Base-by-base conservation (phyloP, 2,113 vertebrate species). In the Zootoca vivipara region DNA sequence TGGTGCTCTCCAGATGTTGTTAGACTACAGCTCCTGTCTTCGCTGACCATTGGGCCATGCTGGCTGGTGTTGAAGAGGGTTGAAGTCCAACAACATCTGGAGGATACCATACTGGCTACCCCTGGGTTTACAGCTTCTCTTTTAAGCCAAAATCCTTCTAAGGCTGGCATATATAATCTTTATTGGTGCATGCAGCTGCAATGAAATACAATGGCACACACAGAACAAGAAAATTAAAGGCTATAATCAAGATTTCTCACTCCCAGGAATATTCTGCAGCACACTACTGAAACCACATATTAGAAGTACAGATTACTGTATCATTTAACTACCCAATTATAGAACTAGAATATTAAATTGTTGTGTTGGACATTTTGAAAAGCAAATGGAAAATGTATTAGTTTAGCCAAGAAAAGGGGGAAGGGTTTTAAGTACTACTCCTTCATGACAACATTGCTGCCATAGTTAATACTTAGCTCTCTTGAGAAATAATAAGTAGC, bases 141-240 rank as follows among this genome's bases (percentile, higher is more conserved):
- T 94, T 95, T 93, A 95, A 97, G 94, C 86, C 87, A 94, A 93
- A 95, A 96, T 94, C 95, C 96, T 95, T 94, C 70, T 10, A 72
- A 72, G 26, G 10, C 94, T 94, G 96, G 96, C 94, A 95, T 95
- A 94, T 95, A 78, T 13, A 78, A 78, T 42, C 24, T 78, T 26
- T 46, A 89, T 85, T 88, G 38, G 28, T 46, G 33, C 69, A 78
- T 67, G 85, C 84, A 92, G 78, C 92, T 85, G 33, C 90, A 85
- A 78, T 65, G 81, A 92, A 92, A 83, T 1, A 0, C 84, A 91
- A 92, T 58, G 94, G 69, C 85, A 93, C 86, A 88, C 69, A 81
- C 0, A 24, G 75, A 64, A 82, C 81, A 85, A 38, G 26, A 26
- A 69, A 46, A 83, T 46, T 10, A 46, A 72, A 78, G 69, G 0